Evolutionary conservation across 1,140 invertebrate species (phyloP).

Genomic region (Brevipalpus yothersi): DNA sequence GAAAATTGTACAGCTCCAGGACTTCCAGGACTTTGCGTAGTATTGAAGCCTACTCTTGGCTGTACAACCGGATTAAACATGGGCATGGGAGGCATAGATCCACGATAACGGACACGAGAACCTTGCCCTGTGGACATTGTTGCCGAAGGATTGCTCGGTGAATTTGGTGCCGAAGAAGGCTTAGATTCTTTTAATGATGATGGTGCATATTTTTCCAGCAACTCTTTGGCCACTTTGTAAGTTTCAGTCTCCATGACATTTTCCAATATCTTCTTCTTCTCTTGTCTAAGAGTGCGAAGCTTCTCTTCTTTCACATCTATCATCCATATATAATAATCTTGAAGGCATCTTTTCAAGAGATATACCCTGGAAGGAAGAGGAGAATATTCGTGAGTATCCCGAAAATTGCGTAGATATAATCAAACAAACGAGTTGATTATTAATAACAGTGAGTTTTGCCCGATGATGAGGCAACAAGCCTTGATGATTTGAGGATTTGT

Average conservation of each 20-base stretch:
- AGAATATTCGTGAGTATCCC: not conserved
- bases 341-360: conserved; percentile 43
- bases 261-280: conserved; percentile 71
- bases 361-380: conserved; percentile 34
- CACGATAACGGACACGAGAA: not conserved
- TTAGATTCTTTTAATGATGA: conserved; percentile 23
- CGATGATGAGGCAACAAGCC: too few relatives aligned
- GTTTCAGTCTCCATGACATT: conserved; percentile 92
- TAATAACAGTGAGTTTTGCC: too few relatives aligned
- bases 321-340: conserved; percentile 65
- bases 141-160: not conserved
- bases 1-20: not conserved
- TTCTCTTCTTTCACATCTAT: conserved; percentile 50
- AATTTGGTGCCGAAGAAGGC: not conserved
- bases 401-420: not conserved
- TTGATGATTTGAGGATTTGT: too few relatives aligned
- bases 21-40: not conserved
- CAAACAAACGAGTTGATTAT: not conserved
- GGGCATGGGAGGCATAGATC: not conserved
- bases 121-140: not conserved
- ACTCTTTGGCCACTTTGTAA: conserved; percentile 82
- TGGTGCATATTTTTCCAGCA: conserved; percentile 62
- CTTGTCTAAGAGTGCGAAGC: conserved; percentile 39
- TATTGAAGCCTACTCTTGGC: not conserved
- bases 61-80: not conserved